Base-by-base conservation (phyloP, 2,888 invertebrate species). In the Nineta flava region DNA sequence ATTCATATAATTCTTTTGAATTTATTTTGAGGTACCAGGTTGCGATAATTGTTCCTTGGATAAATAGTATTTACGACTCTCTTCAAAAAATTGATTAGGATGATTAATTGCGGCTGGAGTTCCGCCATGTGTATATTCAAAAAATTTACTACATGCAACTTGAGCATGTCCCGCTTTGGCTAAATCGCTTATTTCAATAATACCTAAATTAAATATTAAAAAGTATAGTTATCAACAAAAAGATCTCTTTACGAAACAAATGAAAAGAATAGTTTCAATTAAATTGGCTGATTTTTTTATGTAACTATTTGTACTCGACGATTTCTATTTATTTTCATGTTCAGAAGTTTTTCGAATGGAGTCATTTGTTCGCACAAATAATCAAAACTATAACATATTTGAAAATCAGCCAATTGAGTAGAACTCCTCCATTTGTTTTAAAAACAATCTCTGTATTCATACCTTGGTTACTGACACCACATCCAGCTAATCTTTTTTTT, bases 11-110 rank as follows among this genome's bases (percentile, higher is more conserved):
- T 6, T 26, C 4, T 26, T 26, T 26, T 26, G 26, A 7, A 7
- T 26, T 26, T 7, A 26, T 26, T 26, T 26, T 26, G 26, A 26
- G 26, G 26, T 26, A 7, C 26, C 7, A 26, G 26, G 26, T 7
- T 26, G 26, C 2, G 26, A 26, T 26, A 7, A 7, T 38, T 38
- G n/a, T 6, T n/a, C 38, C 38, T 15, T 15, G 6, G 15, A 13
- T 38, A 13, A n/a, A 44, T 44, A 44, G 19, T 21, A 44, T 44
- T 75, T 77, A 57, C 79, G 77, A 60, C 86, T 90, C 60, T 90
- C 87, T 58, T 83, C 80, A 65, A 87, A 95, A 66, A 85, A 96
- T 56, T 86, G 85, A 69, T 95, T 95, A 0, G 96, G 96, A 70
- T 96, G 95, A 62, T 81, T 79, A 38, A 92, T 81, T 2, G 80